A percentile compares a stretch with the other conserved stretches of the same genome.
phyloP scores from a whole-genome alignment of 2,888 invertebrate species.

The Anaspis maculata region DNA sequence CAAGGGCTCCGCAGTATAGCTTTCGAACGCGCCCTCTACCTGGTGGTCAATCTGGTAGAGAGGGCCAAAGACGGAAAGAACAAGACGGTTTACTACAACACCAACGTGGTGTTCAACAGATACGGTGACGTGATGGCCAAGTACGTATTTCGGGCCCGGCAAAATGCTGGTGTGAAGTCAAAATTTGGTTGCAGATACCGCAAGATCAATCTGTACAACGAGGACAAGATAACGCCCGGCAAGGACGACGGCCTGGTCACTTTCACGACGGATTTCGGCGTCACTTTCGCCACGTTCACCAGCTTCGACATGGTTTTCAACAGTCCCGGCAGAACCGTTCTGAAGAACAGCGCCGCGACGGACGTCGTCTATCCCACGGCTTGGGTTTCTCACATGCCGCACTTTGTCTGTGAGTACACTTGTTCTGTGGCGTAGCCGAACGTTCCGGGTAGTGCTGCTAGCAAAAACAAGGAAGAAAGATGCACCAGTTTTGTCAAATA shows the following conservation, averaged over 20 bases:
- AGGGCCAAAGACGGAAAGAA: constrained; percentile 2
- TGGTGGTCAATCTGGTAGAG: constrained; percentile 11
- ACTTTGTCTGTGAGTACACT: no score
- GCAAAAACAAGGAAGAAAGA: no score
- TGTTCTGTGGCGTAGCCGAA: no score
- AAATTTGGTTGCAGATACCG: constrained; percentile 23
- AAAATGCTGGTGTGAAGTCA: neutral
- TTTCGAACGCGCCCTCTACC: constrained; percentile 4
- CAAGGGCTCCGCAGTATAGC: constrained; percentile 5
- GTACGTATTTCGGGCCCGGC: no score
- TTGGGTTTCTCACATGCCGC: no score
- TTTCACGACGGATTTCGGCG: constrained; percentile 23
- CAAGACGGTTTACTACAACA: constrained; percentile 7
- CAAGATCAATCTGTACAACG: constrained; percentile 24
- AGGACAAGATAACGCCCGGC: constrained; percentile 20
- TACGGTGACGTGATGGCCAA: constrained; percentile 6
- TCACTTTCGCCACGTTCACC: constrained; percentile 23
- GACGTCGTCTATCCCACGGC: constrained; percentile 22
- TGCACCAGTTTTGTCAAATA: no score
- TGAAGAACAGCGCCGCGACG: constrained; percentile 16
- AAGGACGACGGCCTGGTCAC: constrained; percentile 16
- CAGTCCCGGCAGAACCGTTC: constrained; percentile 21
- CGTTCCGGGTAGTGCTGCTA: no score
- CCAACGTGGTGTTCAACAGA: constrained; percentile 9
- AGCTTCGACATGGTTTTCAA: constrained; percentile 21